Conservation (phyloP, 2,888 invertebrate genomes). For the Agrotis puta region DNA sequence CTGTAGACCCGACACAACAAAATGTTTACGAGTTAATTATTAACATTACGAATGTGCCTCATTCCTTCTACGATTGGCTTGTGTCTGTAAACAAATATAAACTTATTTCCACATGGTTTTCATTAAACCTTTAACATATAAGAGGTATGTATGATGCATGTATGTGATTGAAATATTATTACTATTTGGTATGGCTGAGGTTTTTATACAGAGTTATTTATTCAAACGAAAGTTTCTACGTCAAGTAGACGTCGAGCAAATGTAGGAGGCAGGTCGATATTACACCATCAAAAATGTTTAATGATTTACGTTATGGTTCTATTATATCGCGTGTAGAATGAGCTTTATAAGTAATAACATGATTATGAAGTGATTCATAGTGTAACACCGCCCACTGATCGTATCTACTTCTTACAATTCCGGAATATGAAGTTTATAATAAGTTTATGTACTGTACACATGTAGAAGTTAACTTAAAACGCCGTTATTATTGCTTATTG, state of each 20-base stretch:
- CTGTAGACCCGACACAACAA: slow-evolving; percentile 60
- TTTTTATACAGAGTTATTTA: slow-evolving; percentile 89
- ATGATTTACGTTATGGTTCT: slow-evolving; percentile 56
- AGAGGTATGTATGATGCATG: slow-evolving; percentile 68
- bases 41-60: slow-evolving; percentile 59
- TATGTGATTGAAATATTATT: slow-evolving; percentile 60
- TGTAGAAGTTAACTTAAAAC: slow-evolving; percentile 56
- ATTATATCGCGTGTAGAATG: slow-evolving; percentile 56
- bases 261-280: slow-evolving; percentile 43
- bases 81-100: slow-evolving; percentile 59
- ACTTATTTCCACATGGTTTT: slow-evolving; percentile 63
- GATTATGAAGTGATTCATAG: slow-evolving; percentile 50
- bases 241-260: slow-evolving; percentile 52
- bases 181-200: slow-evolving; percentile 88
- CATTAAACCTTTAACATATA: slow-evolving; percentile 67
- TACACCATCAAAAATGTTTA: slow-evolving; percentile 52
- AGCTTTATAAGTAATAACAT: slow-evolving; percentile 46
- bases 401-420: slow-evolving; percentile 46
- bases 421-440: slow-evolving; percentile 50
- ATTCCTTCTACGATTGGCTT: slow-evolving; percentile 53
- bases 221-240: slow-evolving; percentile 60
- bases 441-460: slow-evolving; percentile 54
- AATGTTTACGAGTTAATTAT: slow-evolving; percentile 47
- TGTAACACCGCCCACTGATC: slow-evolving; percentile 58
- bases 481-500: slow-evolving; percentile 61